Percentiles rank a stretch among this genome's conserved stretches.
Conservation (phyloP, 2,113 vertebrate genomes). For the Nannospalax galili region DNA sequence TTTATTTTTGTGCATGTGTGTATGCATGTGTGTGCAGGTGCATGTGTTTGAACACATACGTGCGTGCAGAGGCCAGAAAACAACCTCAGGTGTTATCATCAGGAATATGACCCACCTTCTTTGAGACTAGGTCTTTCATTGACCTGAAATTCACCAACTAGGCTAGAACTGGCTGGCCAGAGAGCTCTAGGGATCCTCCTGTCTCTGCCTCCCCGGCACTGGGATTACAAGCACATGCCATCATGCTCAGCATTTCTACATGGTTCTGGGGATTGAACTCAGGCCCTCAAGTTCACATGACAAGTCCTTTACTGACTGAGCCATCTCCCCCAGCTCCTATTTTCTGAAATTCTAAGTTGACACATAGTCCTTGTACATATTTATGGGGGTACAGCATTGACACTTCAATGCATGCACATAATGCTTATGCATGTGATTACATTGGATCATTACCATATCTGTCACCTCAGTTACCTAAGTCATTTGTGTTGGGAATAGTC, state of each 20-base stretch:
- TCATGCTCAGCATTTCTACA: not conserved
- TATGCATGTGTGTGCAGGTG: not conserved
- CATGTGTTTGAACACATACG: not conserved
- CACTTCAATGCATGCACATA: not conserved
- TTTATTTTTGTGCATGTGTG: not conserved
- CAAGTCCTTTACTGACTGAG: too few relatives aligned
- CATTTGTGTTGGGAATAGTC: not conserved
- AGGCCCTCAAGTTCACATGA: too few relatives aligned
- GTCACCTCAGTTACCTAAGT: not conserved
- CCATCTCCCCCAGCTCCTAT: too few relatives aligned
- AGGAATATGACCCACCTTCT: not conserved
- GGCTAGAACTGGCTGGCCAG: not conserved
- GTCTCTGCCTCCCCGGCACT: not conserved
- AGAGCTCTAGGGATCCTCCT: not conserved
- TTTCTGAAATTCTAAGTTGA: not conserved
- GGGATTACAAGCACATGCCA: not conserved
- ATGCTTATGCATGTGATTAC: not conserved
- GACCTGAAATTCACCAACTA: not conserved
- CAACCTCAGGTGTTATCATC: not conserved
- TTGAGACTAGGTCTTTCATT: too few relatives aligned
- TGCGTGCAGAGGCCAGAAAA: too few relatives aligned
- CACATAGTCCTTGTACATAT: not conserved
- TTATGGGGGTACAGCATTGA: not conserved
- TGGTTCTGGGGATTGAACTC: not conserved
- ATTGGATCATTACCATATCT: not conserved